Base-by-base conservation (phyloP, 92 coral and sea anemone species). In the Ricordea florida region DNA sequence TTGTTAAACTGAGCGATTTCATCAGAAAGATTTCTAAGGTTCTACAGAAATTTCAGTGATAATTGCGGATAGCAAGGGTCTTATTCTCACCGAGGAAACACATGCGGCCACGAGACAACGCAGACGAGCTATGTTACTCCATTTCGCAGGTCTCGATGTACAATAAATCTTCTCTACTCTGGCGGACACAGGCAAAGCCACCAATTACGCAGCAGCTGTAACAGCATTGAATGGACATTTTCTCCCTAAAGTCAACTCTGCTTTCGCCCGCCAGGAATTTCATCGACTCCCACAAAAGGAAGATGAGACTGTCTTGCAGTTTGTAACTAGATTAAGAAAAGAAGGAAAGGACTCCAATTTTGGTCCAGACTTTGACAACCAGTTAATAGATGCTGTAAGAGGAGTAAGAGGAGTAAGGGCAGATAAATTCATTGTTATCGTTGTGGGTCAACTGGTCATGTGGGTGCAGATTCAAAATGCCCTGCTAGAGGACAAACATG, bases 151-250 rank as follows among this genome's bases (percentile, higher is more conserved):
- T 18, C 80, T 66, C 23, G 66, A 62, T 62, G 73, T 72, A 3
- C 74, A 72, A 34, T 74, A 47, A n/a, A 65, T 72, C n/a, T 72
- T 81, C 46, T 40, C 74, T 13, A 81, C 82, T 52, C 71, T 83
- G 13, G 77, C 78, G 20, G 51, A 74, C 38, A 50, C 76, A 22
- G 82, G 88, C 32, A 66, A 38, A 18, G 83, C 56, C 23, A 37
- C 77, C 33, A 53, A 82, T 38, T 82, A 82, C 45, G 15, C 62
- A 9, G 57, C 77, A 52, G 76, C 76, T 38, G 49, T 74, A 36
- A 59, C 48, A 37, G 80, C 80, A 18, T 33, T 80, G 45, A 73
- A 53, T 70, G 78, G 69, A 20, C 66, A 77, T 71, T 77, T 77
- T 25, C 33, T 52, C 52, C 82, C 74, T 17, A 62, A 59, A 61